Conservation (phyloP, 2,113 vertebrate genomes). For the Bufo bufo region DNA sequence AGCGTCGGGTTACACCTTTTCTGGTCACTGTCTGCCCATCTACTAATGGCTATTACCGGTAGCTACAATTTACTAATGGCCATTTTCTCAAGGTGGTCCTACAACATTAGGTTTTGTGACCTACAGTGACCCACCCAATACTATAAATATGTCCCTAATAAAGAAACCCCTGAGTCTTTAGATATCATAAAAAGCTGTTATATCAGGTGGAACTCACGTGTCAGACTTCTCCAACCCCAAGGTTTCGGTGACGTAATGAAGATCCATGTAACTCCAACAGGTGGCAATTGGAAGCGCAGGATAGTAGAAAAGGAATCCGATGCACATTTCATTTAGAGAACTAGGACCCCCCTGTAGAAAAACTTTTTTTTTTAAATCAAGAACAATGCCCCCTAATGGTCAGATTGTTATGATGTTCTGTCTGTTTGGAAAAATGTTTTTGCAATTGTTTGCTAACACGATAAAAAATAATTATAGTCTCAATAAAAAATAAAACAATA, state of each 20-base stretch:
- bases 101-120: too few species aligned
- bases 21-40: too few species aligned
- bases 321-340: slow-evolving; percentile 81
- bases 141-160: too few species aligned
- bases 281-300: slow-evolving; percentile 71
- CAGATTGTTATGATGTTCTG: neutral
- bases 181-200: neutral
- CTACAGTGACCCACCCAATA: too few species aligned
- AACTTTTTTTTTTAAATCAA: neutral
- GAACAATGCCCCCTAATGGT: neutral
- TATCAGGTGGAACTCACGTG: slow-evolving; percentile 63
- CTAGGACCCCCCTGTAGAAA: slow-evolving; percentile 74
- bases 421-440: neutral
- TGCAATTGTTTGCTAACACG: too few species aligned
- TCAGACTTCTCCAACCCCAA: slow-evolving; percentile 63
- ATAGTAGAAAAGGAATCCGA: slow-evolving; percentile 81
- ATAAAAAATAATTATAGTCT: too few species aligned
- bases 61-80: too few species aligned
- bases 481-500: too few species aligned
- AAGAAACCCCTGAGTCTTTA: neutral
- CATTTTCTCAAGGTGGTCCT: too few species aligned
- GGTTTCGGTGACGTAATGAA: slow-evolving; percentile 15
- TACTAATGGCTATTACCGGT: too few species aligned
- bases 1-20: too few species aligned
- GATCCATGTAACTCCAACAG: slow-evolving; percentile 73